Base-by-base conservation (phyloP, 2,113 vertebrate genomes). In the Rana temporaria region DNA sequence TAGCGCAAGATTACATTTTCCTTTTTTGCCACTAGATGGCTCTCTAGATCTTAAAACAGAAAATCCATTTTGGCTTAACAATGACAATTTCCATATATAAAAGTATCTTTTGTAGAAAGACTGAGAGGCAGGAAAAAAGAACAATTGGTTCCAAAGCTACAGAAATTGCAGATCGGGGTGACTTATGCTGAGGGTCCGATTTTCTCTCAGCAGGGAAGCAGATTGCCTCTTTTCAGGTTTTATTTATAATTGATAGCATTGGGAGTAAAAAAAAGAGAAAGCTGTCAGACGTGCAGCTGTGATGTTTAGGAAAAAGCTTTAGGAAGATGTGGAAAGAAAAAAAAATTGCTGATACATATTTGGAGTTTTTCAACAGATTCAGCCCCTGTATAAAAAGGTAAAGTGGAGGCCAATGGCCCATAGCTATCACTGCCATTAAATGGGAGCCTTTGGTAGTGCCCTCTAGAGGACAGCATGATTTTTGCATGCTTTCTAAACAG, bases 1-100 rank as follows among this genome's bases (percentile, higher is more conserved):
- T 12, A 48, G 6, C 6, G 1, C 42, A 48, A 8, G 6, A 38
- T 1, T 38, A 14, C 42, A 48, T 48, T 48, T 48, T 48, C 42
- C 42, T 48, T 48, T 48, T 18, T 18, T 24, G 24, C 70, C 70
- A 73, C 70, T 73, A 32, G 70, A 18, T 73, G 70, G 70, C 70
- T 57, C 70, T 73, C 11, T 15, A 11, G 14, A 42, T 71, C 48
- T 71, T 20, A 70, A 55, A 30, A 72, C 22, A 30, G 15, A 70
- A 8, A 1, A 6, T 11, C 42, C 42, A 11, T 48, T 48, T 48
- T 12, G 42, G 42, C 42, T 48, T 1, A 48, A 48, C 42, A 48
- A 48, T 48, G 42, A 12, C 8, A 48, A 48, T 48, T 48, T 48
- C 42, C 8, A 48, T 11, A 26, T 52, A 16, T 32, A n/a, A 6